phyloP scores from a whole-genome alignment of 2,888 invertebrate genomes.

The Pseudococcus viburni region DNA sequence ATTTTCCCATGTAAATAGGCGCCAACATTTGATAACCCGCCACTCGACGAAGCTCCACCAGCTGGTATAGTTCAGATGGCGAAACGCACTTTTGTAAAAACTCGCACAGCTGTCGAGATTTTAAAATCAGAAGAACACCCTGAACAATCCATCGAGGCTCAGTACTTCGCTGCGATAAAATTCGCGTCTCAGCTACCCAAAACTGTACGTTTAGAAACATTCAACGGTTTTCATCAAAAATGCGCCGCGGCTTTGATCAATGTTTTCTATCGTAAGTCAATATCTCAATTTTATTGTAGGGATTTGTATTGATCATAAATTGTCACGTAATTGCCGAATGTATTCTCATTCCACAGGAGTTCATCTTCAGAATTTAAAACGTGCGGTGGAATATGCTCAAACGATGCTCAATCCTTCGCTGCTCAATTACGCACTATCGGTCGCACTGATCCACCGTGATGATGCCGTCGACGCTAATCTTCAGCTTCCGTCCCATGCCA shows the following conservation, averaged over 20 bases:
- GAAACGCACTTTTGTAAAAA: neutral
- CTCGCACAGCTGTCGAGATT: neutral
- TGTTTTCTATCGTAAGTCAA: constrained; percentile 16
- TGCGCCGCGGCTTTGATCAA: neutral
- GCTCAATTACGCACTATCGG: constrained; percentile 85
- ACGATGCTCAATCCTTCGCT: constrained; percentile 82
- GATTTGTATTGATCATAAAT: no score
- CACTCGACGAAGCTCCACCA: neutral
- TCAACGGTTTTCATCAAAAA: constrained; percentile 24
- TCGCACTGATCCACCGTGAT: constrained; percentile 81
- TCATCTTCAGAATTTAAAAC: neutral
- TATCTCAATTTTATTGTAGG: neutral
- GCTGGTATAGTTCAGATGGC: neutral
- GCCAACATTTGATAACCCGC: neutral
- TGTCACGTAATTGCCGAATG: no score
- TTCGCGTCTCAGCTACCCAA: neutral
- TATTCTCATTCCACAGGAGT: neutral
- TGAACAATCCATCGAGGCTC: neutral
- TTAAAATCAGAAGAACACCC: no score
- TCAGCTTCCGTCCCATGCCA: constrained; percentile 81
- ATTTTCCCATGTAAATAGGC: neutral
- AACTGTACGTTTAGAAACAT: constrained; percentile 19
- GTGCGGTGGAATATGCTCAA: constrained; percentile 14
- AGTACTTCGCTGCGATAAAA: neutral
- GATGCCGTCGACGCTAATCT: constrained; percentile 78